Evolutionary conservation across 2,113 vertebrate species (phyloP), one percentile per base, ranked within the genome.

Genomic region (Macquaria australasica): DNA sequence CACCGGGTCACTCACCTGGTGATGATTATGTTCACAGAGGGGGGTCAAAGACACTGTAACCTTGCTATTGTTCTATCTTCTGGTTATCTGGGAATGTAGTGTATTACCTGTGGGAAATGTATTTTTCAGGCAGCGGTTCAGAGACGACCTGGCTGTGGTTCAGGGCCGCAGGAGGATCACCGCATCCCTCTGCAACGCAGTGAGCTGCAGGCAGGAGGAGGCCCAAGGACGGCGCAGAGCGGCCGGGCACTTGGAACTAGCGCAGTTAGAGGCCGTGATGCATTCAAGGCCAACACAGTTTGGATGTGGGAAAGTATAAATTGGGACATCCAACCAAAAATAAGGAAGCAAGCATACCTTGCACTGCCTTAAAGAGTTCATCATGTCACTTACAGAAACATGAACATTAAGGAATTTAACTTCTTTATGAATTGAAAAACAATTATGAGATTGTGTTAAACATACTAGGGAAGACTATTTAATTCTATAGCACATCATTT

Each of bases 31-130:
- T 83, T 86, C 84, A 85, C 72, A 88, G 48, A 82, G n/a, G 31
- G 31, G 59, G 86, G 85, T 89, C 87, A 95, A 94, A 94, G 85
- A 94, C 93, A 88, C 31, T 8, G 23, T 89, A 88, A 93, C 95
- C 95, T 95, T 95, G 92, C 72, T 83, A 91, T 94, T 94, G 92
- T 95, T 93, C 91, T 92, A 76, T 90, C 85, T 75, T 71, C 51
- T 66, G 73, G 80, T 88, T 90, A 85, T 91, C 74, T 87, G 74
- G 50, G 64, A 88, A 63, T 78, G 83, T 66, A 43, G 45, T 72
- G 79, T 90, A 60, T 89, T 90, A 91, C 94, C 92, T 84, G 56
- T 73, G 91, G 93, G 93, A 93, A 87, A 91, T 87, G 81, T 82
- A 76, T 87, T 91, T 90, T 91, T 86, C 75, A 79, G 80, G 88